A percentile compares a stretch with the other conserved stretches of the same genome.
Evolutionary conservation across 2,113 vertebrate species (phyloP).

Genomic region (Motacilla tschutschensis): DNA sequence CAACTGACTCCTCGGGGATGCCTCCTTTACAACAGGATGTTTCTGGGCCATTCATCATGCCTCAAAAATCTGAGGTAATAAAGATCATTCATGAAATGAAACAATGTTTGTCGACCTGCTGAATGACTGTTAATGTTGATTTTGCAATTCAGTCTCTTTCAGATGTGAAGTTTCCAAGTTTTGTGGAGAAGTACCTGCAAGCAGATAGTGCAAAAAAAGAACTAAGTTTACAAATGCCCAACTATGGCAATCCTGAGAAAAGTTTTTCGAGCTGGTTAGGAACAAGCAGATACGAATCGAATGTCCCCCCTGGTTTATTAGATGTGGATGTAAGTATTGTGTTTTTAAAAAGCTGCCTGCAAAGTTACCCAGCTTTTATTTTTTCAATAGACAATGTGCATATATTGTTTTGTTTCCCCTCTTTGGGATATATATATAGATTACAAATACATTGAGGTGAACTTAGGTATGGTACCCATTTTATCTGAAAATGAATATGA

Average conservation of each 20-base stretch:
- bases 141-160: conserved; percentile 62
- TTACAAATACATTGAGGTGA: not conserved
- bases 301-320: conserved; percentile 49
- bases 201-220: conserved; percentile 63
- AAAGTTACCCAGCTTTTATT: not conserved
- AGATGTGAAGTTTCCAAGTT: conserved; percentile 74
- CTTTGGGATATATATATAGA: not conserved
- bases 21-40: conserved; percentile 31
- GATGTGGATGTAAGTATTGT: conserved; percentile 74
- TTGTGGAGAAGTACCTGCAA: conserved; percentile 78
- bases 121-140: conserved; percentile 50
- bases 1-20: conserved; percentile 37
- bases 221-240: conserved; percentile 39
- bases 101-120: not conserved
- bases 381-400: not conserved
- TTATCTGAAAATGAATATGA: not conserved
- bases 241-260: conserved; percentile 52
- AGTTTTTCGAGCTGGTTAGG: conserved; percentile 65
- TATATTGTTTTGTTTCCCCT: not conserved
- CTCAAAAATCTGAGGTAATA: conserved; percentile 59
- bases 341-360: not conserved
- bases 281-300: conserved; percentile 58
- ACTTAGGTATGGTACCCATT: not conserved
- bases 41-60: conserved; percentile 19
- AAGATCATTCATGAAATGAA: conserved; percentile 41